Conservation (phyloP, 2,888 invertebrate genomes). For the Mycalesis mineus region DNA sequence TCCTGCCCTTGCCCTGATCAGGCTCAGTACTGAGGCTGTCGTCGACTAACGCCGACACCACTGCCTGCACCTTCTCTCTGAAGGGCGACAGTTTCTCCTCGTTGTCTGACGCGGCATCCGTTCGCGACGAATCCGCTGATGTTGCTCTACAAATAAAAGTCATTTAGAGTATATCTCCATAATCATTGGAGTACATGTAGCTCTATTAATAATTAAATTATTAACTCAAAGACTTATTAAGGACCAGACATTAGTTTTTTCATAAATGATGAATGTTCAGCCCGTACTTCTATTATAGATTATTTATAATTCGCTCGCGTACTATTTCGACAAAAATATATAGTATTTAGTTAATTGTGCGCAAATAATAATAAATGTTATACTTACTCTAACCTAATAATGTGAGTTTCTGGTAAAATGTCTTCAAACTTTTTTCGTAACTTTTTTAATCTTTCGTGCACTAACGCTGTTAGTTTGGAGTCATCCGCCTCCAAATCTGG, state of each 20-base stretch:
- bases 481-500: constrained; percentile 58
- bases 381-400: constrained; percentile 73
- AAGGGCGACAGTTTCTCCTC: constrained; percentile 80
- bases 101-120: constrained; percentile 75
- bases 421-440: constrained; percentile 63
- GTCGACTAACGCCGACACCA: constrained; percentile 79
- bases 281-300: too few relatives aligned
- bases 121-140: constrained; percentile 69
- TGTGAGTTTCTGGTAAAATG: constrained; percentile 65
- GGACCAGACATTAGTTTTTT: too few relatives aligned
- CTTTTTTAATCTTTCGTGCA: constrained; percentile 57
- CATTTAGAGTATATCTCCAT: too few relatives aligned
- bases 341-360: too few relatives aligned
- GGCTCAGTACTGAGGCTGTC: constrained; percentile 83
- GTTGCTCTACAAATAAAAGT: constrained; percentile 40
- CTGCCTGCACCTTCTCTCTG: constrained; percentile 77
- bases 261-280: too few relatives aligned
- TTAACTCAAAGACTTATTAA: too few relatives aligned
- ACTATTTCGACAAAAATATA: too few relatives aligned
- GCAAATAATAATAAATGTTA: too few relatives aligned
- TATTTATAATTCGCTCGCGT: too few relatives aligned
- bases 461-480: constrained; percentile 52
- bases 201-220: too few relatives aligned
- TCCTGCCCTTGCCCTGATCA: constrained; percentile 83
- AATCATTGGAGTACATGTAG: too few relatives aligned